A percentile compares a stretch with the other conserved stretches of the same genome.
Conservation (phyloP, 2,113 vertebrate species). For the Phalacrocorax brasilianus region DNA sequence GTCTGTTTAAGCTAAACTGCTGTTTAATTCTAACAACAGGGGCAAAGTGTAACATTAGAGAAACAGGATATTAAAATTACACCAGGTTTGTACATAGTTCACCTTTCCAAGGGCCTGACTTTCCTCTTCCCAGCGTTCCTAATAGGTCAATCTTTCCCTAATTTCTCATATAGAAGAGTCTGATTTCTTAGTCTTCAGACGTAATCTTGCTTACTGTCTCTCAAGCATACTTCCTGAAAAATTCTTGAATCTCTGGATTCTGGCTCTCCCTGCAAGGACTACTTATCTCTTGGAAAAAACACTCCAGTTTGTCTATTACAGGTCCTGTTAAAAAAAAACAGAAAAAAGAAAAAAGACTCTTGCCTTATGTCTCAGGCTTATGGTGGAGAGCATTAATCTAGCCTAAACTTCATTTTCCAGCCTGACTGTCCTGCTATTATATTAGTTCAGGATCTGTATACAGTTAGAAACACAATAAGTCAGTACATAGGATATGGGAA, state of each 20-base stretch:
- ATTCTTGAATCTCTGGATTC: not conserved
- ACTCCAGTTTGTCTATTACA: not conserved
- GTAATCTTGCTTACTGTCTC: not conserved
- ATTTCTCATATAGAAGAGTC: not conserved
- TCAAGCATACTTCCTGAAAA: not conserved
- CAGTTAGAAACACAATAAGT: not conserved
- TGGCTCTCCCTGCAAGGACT: not conserved
- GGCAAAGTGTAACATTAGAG: not conserved
- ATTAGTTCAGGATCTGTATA: not conserved
- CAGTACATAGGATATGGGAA: not conserved
- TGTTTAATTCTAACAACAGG: not conserved
- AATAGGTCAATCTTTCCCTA: not conserved
- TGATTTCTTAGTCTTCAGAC: not conserved
- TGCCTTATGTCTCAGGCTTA: not conserved
- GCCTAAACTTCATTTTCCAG: not conserved
- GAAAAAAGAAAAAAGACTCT: not conserved
- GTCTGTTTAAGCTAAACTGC: not conserved
- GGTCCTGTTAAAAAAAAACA: not conserved
- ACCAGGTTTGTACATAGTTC: not conserved
- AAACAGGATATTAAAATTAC: not conserved
- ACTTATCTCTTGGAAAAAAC: not conserved
- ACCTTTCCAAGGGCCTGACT: not conserved
- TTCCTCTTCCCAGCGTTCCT: not conserved
- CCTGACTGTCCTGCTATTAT: not conserved
- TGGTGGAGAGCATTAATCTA: not conserved